These are phyloP conservation scores for Lutjanus campechanus DNA, from an alignment of 2,797 vertebrate genomes.

Conservation along the genomic window DNA sequence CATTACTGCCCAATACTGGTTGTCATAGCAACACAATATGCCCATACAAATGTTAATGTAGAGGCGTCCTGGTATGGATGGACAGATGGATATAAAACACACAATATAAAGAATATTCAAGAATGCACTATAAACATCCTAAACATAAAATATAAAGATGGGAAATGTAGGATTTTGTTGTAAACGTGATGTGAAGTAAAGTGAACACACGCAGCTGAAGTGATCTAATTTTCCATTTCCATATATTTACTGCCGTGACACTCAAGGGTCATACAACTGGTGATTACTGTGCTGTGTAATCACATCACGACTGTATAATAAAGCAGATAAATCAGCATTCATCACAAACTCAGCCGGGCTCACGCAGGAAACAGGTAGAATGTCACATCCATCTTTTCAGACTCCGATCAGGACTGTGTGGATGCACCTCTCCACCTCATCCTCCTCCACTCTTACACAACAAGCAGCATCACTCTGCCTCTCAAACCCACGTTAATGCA, in stretches of 20 bases:
- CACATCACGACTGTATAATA: not conserved
- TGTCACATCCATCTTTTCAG: slow-evolving; percentile 29
- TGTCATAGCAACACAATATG: not conserved
- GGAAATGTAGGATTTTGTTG: too few relatives aligned
- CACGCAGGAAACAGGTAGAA: slow-evolving; percentile 15
- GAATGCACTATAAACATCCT: not conserved
- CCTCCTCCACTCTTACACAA: slow-evolving; percentile 72
- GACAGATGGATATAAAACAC: too few relatives aligned
- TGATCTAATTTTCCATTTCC: not conserved
- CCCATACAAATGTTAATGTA: not conserved
- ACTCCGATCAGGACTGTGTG: slow-evolving; percentile 32
- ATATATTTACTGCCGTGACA: not conserved
- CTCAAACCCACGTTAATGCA: slow-evolving; percentile 64
- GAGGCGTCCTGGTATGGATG: too few relatives aligned
- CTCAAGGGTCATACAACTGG: not conserved
- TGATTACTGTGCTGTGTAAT: not conserved
- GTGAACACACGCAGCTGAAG: not conserved
- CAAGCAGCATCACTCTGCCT: slow-evolving; percentile 45
- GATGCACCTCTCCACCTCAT: slow-evolving; percentile 44
- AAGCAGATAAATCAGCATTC: not conserved
- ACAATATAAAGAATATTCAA: too few relatives aligned
- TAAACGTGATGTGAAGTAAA: too few relatives aligned
- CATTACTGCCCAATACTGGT: too few relatives aligned
- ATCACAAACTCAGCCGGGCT: not conserved
- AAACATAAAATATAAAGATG: too few relatives aligned